These are phyloP conservation scores for Hanleya hanleyi DNA, from an alignment of 2,888 invertebrate genomes.

Conservation along the genomic window DNA sequence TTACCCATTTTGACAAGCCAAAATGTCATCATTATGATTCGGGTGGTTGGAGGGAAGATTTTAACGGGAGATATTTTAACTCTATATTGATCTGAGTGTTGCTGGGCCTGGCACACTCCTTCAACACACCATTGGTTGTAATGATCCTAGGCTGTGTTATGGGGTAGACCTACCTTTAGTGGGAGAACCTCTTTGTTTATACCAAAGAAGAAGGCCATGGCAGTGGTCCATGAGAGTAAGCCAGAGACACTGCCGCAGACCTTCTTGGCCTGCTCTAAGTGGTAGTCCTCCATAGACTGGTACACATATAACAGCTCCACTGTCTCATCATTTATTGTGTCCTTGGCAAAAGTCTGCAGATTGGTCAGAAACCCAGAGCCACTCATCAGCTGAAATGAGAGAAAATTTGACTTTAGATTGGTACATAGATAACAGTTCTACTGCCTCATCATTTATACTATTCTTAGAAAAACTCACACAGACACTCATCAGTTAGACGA, in stretches of 20 bases:
- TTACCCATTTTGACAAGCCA: too few relatives aligned
- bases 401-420: too few relatives aligned
- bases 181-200: conserved; percentile 97
- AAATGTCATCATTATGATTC: too few relatives aligned
- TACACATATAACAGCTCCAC: conserved; percentile 90
- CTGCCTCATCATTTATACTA: conserved; percentile 97
- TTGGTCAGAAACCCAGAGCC: conserved; percentile 84
- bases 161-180: conserved; percentile 86
- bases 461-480: conserved; percentile 80
- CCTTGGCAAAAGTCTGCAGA: conserved; percentile 74
- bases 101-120: too few relatives aligned
- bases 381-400: conserved; percentile 92
- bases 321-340: conserved; percentile 98
- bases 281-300: conserved; percentile 93
- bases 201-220: conserved; percentile 76
- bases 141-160: too few relatives aligned
- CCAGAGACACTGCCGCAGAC: conserved; percentile 72
- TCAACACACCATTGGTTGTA: too few relatives aligned
- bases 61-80: too few relatives aligned
- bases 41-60: too few relatives aligned
- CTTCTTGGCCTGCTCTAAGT: conserved; percentile 95
- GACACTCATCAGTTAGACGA: conserved; percentile 98
- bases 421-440: conserved; percentile 88
- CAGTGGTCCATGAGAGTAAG: conserved; percentile 70
- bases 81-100: too few relatives aligned